These are phyloP conservation scores for Syngnathus acus DNA, from an alignment of 2,797 vertebrate species.

Conservation along the genomic window DNA sequence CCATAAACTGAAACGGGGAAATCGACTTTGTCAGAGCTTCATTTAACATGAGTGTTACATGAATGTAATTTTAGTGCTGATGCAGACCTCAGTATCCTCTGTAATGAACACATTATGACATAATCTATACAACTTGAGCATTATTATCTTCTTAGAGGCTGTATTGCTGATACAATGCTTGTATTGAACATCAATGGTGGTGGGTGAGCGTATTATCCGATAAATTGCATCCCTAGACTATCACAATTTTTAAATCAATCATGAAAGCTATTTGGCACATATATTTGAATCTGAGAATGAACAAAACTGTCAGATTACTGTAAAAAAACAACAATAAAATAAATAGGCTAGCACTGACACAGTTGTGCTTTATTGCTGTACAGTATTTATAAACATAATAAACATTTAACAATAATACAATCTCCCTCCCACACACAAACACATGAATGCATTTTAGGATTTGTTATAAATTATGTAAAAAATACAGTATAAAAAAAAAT, in stretches of 20 bases:
- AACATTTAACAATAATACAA: conserved; percentile 67
- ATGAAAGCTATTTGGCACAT: not conserved
- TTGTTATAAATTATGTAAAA: conserved; percentile 61
- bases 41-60: not conserved
- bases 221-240: not conserved
- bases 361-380: conserved; percentile 80
- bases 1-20: too few species aligned
- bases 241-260: not conserved
- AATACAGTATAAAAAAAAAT: conserved; percentile 52
- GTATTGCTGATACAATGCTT: not conserved
- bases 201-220: not conserved
- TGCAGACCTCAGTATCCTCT: not conserved
- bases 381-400: conserved; percentile 73
- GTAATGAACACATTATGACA: not conserved
- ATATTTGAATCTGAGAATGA: not conserved
- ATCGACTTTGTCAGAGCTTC: too few species aligned
- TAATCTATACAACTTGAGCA: not conserved
- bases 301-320: not conserved
- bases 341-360: conserved; percentile 46
- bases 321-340: not conserved
- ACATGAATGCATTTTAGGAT: conserved; percentile 65
- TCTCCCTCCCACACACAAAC: conserved; percentile 58
- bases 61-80: not conserved
- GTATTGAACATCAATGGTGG: not conserved
- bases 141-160: not conserved